Base-by-base conservation (phyloP, 2,797 vertebrate genomes). In the Pterois miles region DNA sequence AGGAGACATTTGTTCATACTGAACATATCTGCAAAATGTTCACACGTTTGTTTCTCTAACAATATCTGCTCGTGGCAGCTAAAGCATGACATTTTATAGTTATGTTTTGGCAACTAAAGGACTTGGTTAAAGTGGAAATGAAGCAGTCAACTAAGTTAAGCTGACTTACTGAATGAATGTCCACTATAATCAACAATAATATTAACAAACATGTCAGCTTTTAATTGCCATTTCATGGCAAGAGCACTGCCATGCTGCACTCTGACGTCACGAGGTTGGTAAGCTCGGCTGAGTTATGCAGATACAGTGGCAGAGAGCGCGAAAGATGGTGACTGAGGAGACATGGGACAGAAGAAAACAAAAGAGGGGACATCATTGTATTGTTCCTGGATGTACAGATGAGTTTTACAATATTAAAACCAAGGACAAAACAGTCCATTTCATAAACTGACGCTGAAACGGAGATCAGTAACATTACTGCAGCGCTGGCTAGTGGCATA, bases 261-360 rank as follows among this genome's bases (percentile, higher is more conserved):
- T 18, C 16, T 43, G 40, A 43, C 40, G 0, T 43, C 40, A 8
- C 16, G 0, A 18, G 40, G 40, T 18, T 43, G 40, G 40, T 43
- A 18, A 16, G 40, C 40, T 43, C 40, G 0, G 40, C 40, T 18
- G 40, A 43, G 16, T 43, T 43, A 43, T 16, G 18, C 40, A 43
- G 40, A 43, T 43, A 43, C 0, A 43, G 18, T 7, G 7, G 16
- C 3, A 43, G 40, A 43, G 40, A 1, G 0, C 40, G 6, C 18
- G 40, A 43, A 43, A 43, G 7, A 43, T 16, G 16, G 40, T 0
- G 40, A 43, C 40, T 1, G 40, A 43, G 40, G 40, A 8, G 40
- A 43, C 40, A 43, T 16, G 18, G 40, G 40, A 43, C 16, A 43
- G 40, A 43, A 43, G 40, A 43, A 43, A 43, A 43, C 18, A 43